Percentiles rank a stretch among this genome's conserved stretches.
Conservation (phyloP, 2,797 vertebrate genomes). For the Spinus pinus region DNA sequence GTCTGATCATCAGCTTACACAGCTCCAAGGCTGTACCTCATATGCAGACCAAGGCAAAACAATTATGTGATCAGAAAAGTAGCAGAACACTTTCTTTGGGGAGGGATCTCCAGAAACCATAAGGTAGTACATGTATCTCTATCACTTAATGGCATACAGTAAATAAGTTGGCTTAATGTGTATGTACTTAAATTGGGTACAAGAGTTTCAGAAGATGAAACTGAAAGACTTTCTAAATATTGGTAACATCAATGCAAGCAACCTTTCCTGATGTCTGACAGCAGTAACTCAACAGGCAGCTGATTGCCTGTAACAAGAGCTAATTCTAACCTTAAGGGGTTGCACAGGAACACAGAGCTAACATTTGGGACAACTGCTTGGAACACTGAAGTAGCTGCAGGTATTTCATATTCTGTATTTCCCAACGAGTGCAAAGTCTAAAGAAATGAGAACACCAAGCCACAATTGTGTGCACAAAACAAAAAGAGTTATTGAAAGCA, state of each 20-base stretch:
- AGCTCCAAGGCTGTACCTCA: not conserved
- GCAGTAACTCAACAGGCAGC: not conserved
- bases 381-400: not conserved
- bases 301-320: not conserved
- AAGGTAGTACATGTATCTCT: not conserved
- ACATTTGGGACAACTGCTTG: not conserved
- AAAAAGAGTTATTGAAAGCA: not conserved
- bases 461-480: not conserved
- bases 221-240: not conserved
- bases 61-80: not conserved
- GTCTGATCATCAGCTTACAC: not conserved
- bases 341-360: not conserved
- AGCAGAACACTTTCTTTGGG: not conserved
- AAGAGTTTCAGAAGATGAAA: not conserved
- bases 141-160: not conserved
- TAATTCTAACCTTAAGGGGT: not conserved
- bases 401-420: not conserved
- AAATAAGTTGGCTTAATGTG: not conserved
- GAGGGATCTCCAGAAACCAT: not conserved
- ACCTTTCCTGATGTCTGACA: not conserved
- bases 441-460: not conserved
- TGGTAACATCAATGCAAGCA: not conserved
- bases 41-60: not conserved
- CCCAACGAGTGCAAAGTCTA: not conserved
- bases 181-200: not conserved